Base-by-base conservation (phyloP, 2,888 invertebrate species). In the Drosophila austrosaltans region DNA sequence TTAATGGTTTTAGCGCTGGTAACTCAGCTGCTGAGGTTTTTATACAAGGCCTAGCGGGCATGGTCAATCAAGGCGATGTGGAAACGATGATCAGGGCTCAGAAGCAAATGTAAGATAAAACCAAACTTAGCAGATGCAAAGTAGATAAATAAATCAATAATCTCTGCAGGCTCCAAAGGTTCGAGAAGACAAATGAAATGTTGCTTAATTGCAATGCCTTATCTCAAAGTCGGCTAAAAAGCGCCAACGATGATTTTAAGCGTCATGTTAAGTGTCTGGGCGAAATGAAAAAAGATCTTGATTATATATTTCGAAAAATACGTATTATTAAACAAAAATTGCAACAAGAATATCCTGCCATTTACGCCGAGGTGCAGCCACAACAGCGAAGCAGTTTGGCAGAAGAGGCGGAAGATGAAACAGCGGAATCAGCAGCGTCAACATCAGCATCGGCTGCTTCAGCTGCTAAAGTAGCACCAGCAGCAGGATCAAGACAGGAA, bases 101-200 rank as follows among this genome's bases (percentile, higher is more conserved):
- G 91, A 98, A 98, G 91, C 97, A 97, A 93, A 98, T 98, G 98
- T 97, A 94, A 94, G 76, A 25, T 8, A 1, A 48, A 10, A 20
- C 10, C 3, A 3, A 12, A 4, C 12, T 16, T 2, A 25, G n/a
- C 36, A 4, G 1, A 3, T 25, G 25, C 22, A 12, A 10, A 12
- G 22, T 22, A 10, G 3, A 5, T 25, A 6, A 44, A 54, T 8
- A n/a, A 16, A 44, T 44, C 30, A 25, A 48, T 32, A 20, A 12
- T 20, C 1, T 10, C 3, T 10, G 2, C 90, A 98, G 98, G 97
- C 92, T 99, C 30, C 97, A 97, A 88, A 94, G 99, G 65, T 99
- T 99, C 93, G 99, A 99, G 91, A 99, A 99, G 92, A 99, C 99
- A 0, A 99, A 99, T 90, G 99, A 99, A 93, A 99, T 99, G 99